Evolutionary conservation across 2,113 vertebrate species (phyloP), one percentile per base, ranked within the genome.

Genomic region (Oophaga pumilio): DNA sequence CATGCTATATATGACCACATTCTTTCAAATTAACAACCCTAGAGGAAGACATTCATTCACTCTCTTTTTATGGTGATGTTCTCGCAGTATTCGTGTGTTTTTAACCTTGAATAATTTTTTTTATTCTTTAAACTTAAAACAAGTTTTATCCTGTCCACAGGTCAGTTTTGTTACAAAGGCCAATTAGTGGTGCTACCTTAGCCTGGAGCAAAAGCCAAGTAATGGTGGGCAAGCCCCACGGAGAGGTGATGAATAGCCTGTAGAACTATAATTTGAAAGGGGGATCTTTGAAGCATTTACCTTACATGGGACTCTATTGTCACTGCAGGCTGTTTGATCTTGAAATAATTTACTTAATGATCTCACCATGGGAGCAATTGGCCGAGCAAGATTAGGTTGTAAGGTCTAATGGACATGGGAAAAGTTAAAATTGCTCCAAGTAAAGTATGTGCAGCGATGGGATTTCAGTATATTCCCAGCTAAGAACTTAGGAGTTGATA

Each of bases 321-420:
- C 95, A 95, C 95, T 94, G 96, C 95, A 95, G 96, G 96, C 96
- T 96, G 96, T 99, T 99, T 99, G 98, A 99, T 99, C 97, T 98
- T 97, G 97, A 98, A 99, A 99, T 98, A 97, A 99, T 99, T 97
- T 97, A 97, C 98, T 99, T 99, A 98, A 99, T 99, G 97, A 99
- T 98, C 97, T 98, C 97, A 97, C 97, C 95, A 95, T 95, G 95
- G 96, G 96, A 98, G 97, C 97, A 97, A 98, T 97, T 96, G 97
- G 96, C 96, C 94, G 95, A 95, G 96, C 95, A 93, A 97, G 96
- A 98, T 98, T 98, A 98, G 96, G 94, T 96, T 97, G 96, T 95
- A 95, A 97, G 96, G 97, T 96, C 96, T 99, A 98, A 98, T 98
- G 96, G 97, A 98, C 96, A 96, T 96, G 96, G 95, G 96, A 97